Evolutionary conservation across 2,888 invertebrate species (phyloP).

Genomic region (Mantis religiosa): DNA sequence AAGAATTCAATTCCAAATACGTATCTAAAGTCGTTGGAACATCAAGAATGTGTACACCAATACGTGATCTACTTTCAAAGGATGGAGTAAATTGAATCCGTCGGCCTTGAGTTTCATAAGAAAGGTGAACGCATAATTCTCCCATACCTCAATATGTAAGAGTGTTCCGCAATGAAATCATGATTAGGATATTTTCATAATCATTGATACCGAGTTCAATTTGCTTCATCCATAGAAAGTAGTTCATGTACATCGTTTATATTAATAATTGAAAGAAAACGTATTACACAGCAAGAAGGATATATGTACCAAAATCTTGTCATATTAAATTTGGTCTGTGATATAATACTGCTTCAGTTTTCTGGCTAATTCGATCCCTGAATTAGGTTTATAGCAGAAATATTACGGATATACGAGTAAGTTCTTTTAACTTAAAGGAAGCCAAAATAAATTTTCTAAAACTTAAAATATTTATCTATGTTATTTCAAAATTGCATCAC

Average conservation of each 20-base stretch:
- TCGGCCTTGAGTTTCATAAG: background rate
- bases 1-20: too few species aligned
- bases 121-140: background rate
- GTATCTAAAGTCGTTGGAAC: background rate
- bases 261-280: too few species aligned
- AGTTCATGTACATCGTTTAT: too few species aligned
- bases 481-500: too few species aligned
- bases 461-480: too few species aligned
- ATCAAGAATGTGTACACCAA: background rate
- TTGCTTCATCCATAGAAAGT: too few species aligned
- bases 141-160: background rate
- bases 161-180: too few species aligned
- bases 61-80: background rate
- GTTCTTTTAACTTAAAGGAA: too few species aligned
- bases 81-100: background rate
- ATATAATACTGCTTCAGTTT: background rate
- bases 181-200: too few species aligned
- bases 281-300: too few species aligned
- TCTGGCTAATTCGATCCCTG: background rate
- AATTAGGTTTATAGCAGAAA: background rate
- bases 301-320: background rate
- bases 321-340: background rate
- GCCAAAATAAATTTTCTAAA: too few species aligned
- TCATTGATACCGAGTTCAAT: too few species aligned
- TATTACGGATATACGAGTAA: background rate